Percentiles rank a stretch among this genome's conserved stretches.
These are phyloP conservation scores for Epinotia bilunana DNA, from an alignment of 2,888 invertebrate genomes.

Conservation along the genomic window DNA sequence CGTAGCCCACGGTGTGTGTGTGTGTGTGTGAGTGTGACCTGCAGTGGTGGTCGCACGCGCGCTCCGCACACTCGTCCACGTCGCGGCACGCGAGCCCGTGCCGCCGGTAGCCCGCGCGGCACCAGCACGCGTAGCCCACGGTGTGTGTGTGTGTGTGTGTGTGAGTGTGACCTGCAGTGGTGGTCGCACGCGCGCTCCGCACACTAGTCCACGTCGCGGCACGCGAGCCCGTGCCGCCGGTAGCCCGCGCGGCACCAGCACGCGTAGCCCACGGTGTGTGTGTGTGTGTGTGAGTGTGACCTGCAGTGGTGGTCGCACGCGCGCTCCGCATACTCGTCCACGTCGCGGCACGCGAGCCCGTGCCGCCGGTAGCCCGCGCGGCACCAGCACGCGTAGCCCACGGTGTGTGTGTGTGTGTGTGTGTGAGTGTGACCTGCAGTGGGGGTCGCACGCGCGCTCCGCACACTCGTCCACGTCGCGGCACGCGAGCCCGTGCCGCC, in stretches of 20 bases:
- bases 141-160: no score
- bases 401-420: no score
- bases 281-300: no score
- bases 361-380: conserved; percentile 85
- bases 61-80: conserved; percentile 11
- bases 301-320: conserved; percentile 5
- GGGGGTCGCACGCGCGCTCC: conserved; percentile 5
- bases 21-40: no score
- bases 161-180: not conserved
- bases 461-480: conserved; percentile 14
- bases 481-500: conserved; percentile 73
- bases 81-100: conserved; percentile 62
- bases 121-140: conserved; percentile 91
- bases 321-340: conserved; percentile 4
- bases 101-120: conserved; percentile 86
- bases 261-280: conserved; percentile 90
- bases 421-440: not conserved
- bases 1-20: conserved; percentile 91
- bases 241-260: conserved; percentile 89
- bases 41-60: conserved; percentile 2
- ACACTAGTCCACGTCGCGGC: conserved; percentile 14
- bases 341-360: conserved; percentile 53
- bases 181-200: conserved; percentile 6
- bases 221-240: conserved; percentile 75
- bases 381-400: conserved; percentile 92